Evolutionary conservation across 2,113 vertebrate species (phyloP).

Genomic region (Urocolius indicus): DNA sequence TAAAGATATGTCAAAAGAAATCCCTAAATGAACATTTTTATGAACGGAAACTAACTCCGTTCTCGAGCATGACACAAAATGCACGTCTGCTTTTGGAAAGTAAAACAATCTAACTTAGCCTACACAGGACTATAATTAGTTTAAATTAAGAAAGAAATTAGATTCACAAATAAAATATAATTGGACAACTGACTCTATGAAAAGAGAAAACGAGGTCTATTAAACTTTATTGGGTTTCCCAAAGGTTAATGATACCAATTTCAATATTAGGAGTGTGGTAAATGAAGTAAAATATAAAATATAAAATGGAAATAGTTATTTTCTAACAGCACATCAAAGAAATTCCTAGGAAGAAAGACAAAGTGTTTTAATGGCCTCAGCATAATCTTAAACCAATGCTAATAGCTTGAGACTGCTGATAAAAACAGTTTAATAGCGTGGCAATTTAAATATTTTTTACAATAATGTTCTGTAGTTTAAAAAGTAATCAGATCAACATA

Average conservation of each 20-base stretch:
- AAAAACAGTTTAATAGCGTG: constrained; percentile 82
- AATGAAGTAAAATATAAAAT: constrained; percentile 78
- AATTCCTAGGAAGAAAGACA: constrained; percentile 70
- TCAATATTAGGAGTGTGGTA: constrained; percentile 77
- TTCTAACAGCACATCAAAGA: constrained; percentile 73
- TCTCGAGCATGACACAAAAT: constrained; percentile 32
- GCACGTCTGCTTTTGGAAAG: constrained; percentile 57
- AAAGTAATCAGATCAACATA: constrained; percentile 86
- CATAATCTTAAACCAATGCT: constrained; percentile 78
- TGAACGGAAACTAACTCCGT: constrained; percentile 8
- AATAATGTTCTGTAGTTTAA: constrained; percentile 84
- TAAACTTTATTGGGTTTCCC: constrained; percentile 80
- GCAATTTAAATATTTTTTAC: constrained; percentile 82
- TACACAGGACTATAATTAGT: constrained; percentile 59
- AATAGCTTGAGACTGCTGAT: constrained; percentile 78
- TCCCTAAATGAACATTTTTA: neutral
- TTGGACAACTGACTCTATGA: constrained; percentile 73
- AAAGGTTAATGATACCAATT: constrained; percentile 80
- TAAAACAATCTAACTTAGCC: constrained; percentile 47
- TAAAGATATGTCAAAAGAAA: neutral
- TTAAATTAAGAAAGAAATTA: constrained; percentile 76
- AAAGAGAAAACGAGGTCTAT: constrained; percentile 77
- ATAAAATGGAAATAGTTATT: constrained; percentile 75
- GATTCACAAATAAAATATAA: constrained; percentile 81
- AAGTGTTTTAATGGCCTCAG: constrained; percentile 77